phyloP scores from a whole-genome alignment of 2,888 invertebrate genomes.

The Mimachlamys varia region DNA sequence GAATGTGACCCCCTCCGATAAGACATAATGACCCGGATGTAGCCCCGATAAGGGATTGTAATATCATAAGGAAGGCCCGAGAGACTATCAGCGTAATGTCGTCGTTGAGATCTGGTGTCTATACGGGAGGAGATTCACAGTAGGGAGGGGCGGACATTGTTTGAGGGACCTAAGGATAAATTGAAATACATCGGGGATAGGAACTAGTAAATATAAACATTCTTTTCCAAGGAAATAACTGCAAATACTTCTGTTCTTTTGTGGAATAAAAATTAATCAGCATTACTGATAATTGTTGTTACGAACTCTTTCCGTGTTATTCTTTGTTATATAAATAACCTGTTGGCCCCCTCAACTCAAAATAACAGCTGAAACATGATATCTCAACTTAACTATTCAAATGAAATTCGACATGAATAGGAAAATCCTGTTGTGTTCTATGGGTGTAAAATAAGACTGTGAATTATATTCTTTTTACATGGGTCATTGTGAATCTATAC shows the following conservation, averaged over 20 bases:
- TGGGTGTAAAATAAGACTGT: background rate
- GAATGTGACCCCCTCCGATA: background rate
- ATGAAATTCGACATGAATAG: slow-evolving; percentile 16
- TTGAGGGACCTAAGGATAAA: background rate
- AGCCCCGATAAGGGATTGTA: background rate
- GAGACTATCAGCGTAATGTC: background rate
- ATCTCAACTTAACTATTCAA: slow-evolving; percentile 10
- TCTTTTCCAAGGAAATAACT: no score
- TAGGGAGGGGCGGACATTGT: background rate
- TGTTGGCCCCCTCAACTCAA: background rate
- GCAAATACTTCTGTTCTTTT: no score
- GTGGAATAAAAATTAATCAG: background rate
- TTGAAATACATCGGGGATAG: background rate
- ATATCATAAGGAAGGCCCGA: slow-evolving; percentile 4
- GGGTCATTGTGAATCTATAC: background rate
- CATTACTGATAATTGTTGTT: background rate
- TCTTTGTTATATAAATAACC: background rate
- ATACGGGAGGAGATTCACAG: background rate
- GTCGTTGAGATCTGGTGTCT: background rate
- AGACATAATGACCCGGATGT: background rate
- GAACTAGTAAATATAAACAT: no score
- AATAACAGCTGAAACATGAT: background rate
- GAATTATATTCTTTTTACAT: background rate
- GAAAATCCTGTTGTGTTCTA: background rate
- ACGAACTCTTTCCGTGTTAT: background rate